These are phyloP conservation scores for Entosphenus tridentatus DNA, from an alignment of 2,113 vertebrate species.

Conservation along the genomic window DNA sequence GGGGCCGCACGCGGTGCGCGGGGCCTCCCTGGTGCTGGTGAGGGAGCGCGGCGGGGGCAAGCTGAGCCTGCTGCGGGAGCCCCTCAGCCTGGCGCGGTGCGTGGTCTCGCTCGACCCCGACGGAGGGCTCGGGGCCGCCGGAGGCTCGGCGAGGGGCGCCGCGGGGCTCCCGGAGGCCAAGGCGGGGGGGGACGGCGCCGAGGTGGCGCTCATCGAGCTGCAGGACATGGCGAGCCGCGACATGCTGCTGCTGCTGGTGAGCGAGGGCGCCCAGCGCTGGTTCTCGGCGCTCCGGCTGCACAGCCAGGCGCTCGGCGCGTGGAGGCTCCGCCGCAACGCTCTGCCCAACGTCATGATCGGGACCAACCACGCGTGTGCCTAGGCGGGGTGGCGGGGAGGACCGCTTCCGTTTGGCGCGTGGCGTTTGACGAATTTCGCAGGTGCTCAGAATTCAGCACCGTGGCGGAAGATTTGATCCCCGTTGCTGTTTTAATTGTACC, in stretches of 20 bases:
- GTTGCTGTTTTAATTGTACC: no score
- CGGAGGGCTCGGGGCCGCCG: slow-evolving; percentile 19
- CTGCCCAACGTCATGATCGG: slow-evolving; percentile 84
- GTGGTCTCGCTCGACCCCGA: slow-evolving; percentile 51
- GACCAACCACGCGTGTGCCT: slow-evolving; percentile 24
- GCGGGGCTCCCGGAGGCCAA: slow-evolving; percentile 30
- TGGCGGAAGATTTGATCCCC: no score
- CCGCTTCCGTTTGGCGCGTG: no score
- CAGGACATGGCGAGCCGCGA: slow-evolving; percentile 48
- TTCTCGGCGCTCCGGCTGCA: slow-evolving; percentile 48
- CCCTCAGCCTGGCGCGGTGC: slow-evolving; percentile 51
- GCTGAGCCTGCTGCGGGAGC: slow-evolving; percentile 50
- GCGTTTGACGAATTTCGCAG: no score
- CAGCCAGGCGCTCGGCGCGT: slow-evolving; percentile 42
- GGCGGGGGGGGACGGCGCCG: no score
- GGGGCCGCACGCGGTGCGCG: slow-evolving; percentile 26
- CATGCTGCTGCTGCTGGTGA: slow-evolving; percentile 5
- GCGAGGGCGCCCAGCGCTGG: slow-evolving; percentile 53
- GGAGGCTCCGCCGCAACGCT: slow-evolving; percentile 58
- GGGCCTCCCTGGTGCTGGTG: slow-evolving; percentile 50
- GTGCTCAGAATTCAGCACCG: no score
- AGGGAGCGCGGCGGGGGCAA: slow-evolving; percentile 67
- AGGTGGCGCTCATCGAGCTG: slow-evolving; percentile 29
- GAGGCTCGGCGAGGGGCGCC: slow-evolving; percentile 34
- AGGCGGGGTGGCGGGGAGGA: background rate